Conservation (phyloP, 2,888 invertebrate species). For the Helleia helle region DNA sequence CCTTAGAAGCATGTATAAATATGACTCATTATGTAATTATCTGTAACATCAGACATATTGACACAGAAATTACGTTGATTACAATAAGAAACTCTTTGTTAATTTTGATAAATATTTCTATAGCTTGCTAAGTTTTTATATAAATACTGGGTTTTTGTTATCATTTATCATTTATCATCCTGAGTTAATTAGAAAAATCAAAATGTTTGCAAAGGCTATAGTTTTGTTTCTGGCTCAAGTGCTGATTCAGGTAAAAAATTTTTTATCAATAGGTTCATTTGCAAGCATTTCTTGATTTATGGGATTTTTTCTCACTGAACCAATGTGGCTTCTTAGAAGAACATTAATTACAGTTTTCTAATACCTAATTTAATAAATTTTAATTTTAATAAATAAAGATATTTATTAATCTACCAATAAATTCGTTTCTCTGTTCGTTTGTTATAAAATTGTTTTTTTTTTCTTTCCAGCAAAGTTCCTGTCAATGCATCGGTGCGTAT, state of each 20-base stretch:
- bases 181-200: background rate
- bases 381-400: too few relatives aligned
- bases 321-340: too few relatives aligned
- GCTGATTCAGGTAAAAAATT: background rate
- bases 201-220: background rate
- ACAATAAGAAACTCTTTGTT: slow-evolving; percentile 7
- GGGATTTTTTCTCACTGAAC: too few relatives aligned
- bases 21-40: slow-evolving; percentile 1
- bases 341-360: too few relatives aligned
- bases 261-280: too few relatives aligned
- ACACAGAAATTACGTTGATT: slow-evolving; percentile 6
- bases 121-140: slow-evolving; percentile 3
- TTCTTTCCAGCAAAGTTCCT: slow-evolving; percentile 10
- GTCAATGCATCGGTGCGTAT: slow-evolving; percentile 7
- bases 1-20: background rate
- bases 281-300: too few relatives aligned
- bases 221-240: background rate
- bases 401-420: too few relatives aligned
- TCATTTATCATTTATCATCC: background rate
- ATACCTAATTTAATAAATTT: too few relatives aligned
- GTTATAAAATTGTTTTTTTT: too few relatives aligned
- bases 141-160: background rate
- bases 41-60: background rate
- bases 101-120: slow-evolving; percentile 1
- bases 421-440: too few relatives aligned